These are phyloP conservation scores for Andrena fulva DNA, from an alignment of 2,888 invertebrate species.

Conservation along the genomic window DNA sequence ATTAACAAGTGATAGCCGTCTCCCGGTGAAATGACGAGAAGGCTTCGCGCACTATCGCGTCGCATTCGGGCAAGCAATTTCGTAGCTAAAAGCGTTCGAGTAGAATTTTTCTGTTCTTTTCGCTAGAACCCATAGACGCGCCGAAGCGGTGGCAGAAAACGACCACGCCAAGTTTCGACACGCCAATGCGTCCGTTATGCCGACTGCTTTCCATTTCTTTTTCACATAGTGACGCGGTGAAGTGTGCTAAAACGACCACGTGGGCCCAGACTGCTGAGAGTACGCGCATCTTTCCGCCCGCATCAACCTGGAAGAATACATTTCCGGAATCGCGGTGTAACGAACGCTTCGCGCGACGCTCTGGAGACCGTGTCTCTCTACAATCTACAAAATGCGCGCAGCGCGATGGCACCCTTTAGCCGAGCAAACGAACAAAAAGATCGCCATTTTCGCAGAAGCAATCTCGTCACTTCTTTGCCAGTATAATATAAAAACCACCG, in stretches of 20 bases:
- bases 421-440: constrained; percentile 1
- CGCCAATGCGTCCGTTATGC: constrained; percentile 45
- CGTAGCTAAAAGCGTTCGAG: constrained; percentile 16
- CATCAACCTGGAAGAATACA: constrained; percentile 47
- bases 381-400: not conserved
- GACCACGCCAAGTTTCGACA: constrained; percentile 33
- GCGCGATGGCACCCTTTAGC: not conserved
- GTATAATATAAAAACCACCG: not conserved
- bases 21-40: not conserved
- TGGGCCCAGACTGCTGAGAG: not conserved
- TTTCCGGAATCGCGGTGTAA: constrained; percentile 38
- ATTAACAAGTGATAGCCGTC: not conserved
- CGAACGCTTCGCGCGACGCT: constrained; percentile 15
- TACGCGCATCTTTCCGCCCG: constrained; percentile 25
- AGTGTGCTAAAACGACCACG: constrained; percentile 40
- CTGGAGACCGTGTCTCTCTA: constrained; percentile 3
- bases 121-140: constrained; percentile 18
- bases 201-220: constrained; percentile 46
- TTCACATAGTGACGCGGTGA: constrained; percentile 1
- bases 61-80: constrained; percentile 13
- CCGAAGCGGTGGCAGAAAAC: constrained; percentile 27
- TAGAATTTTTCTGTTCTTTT: constrained; percentile 14
- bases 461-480: not conserved
- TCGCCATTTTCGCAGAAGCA: constrained; percentile 13
- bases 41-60: not conserved